Evolutionary conservation across 2,888 invertebrate genomes (phyloP).

Genomic region (Troilus luridus): DNA sequence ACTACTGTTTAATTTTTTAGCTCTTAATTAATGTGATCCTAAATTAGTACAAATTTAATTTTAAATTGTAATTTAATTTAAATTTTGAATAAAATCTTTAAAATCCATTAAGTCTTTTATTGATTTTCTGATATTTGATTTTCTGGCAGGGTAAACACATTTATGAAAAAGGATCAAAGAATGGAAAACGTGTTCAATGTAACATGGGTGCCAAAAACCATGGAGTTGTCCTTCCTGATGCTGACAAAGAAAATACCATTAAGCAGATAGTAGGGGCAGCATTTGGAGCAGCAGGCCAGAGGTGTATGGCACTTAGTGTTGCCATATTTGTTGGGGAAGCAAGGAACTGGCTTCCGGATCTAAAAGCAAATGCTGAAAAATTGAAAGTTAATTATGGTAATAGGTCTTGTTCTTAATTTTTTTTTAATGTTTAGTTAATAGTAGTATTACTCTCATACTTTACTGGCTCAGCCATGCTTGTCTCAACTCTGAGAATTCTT

Average conservation of each 20-base stretch:
- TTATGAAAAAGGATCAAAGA: constrained; percentile 87
- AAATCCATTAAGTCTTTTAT: background rate
- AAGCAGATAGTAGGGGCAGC: constrained; percentile 95
- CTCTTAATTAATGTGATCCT: background rate
- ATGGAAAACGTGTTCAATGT: constrained; percentile 96
- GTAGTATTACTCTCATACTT: background rate
- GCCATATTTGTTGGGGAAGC: constrained; percentile 94
- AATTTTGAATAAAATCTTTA: background rate
- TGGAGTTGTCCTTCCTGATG: constrained; percentile 96
- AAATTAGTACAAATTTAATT: background rate
- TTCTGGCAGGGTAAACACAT: constrained; percentile 86
- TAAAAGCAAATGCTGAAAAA: constrained; percentile 84
- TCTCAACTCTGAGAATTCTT: background rate
- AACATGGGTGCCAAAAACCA: constrained; percentile 99
- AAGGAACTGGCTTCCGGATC: constrained; percentile 93
- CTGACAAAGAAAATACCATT: constrained; percentile 95
- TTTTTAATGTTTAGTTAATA: background rate
- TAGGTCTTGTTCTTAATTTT: constrained; percentile 46
- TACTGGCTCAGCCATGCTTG: background rate
- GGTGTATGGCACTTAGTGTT: constrained; percentile 99
- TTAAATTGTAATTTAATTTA: background rate
- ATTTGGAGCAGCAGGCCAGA: constrained; percentile 98
- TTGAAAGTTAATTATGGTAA: constrained; percentile 90
- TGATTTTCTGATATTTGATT: background rate
- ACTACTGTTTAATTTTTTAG: background rate